Percentiles rank a stretch among this genome's conserved stretches.
Evolutionary conservation across 2,888 invertebrate genomes (phyloP).

Genomic region (Thumatha senex): DNA sequence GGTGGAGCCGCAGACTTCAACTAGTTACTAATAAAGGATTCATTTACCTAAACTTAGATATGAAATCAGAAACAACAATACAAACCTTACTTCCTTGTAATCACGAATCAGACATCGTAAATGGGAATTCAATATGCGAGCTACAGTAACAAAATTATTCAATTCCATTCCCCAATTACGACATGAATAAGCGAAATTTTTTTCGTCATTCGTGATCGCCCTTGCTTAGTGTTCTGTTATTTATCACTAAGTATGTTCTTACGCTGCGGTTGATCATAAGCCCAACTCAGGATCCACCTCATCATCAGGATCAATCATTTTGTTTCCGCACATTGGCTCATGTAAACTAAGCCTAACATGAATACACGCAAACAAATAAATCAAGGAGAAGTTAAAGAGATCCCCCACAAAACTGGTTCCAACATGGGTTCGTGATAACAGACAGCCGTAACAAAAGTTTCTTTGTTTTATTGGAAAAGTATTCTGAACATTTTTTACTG

Average conservation of each 20-base stretch:
- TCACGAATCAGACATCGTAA: conserved; percentile 40
- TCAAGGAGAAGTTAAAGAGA: conserved; percentile 43
- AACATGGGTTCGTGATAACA: conserved; percentile 44
- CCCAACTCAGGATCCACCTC: too few species aligned
- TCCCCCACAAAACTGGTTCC: conserved; percentile 30
- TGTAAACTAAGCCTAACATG: conserved; percentile 4
- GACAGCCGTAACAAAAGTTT: conserved; percentile 48
- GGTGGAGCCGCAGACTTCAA: too few species aligned
- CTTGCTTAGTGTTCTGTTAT: too few species aligned
- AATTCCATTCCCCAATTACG: too few species aligned
- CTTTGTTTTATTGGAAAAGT: conserved; percentile 47
- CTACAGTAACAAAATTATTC: too few species aligned
- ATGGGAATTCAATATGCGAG: conserved; percentile 37
- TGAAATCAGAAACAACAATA: conserved; percentile 30
- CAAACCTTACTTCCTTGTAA: conserved; percentile 29
- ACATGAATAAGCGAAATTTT: too few species aligned
- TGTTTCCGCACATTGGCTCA: too few species aligned
- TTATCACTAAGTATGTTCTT: too few species aligned
- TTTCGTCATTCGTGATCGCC: too few species aligned
- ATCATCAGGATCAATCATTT: too few species aligned
- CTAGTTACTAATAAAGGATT: not conserved
- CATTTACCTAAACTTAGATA: conserved; percentile 14
- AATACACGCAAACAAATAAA: conserved; percentile 42
- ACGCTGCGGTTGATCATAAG: too few species aligned
- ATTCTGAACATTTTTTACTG: conserved; percentile 32